A percentile compares a stretch with the other conserved stretches of the same genome.
These are phyloP conservation scores for Drosophila erecta DNA, from an alignment of 1,140 invertebrate species.

Conservation along the genomic window DNA sequence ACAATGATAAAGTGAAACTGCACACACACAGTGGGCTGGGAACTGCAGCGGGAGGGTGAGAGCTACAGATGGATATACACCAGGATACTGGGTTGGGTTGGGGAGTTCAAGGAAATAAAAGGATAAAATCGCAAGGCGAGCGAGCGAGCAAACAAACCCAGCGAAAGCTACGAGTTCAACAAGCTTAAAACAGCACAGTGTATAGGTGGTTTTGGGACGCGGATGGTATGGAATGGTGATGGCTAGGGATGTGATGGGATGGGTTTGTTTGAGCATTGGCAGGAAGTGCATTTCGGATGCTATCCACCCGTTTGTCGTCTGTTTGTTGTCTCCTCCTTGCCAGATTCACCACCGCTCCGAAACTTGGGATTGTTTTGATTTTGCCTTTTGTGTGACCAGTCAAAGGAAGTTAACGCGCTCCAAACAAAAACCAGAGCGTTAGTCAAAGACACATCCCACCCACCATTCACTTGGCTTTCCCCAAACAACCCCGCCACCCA, in stretches of 20 bases:
- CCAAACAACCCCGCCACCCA: background rate
- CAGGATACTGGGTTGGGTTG: background rate
- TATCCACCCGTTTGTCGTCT: constrained; percentile 14
- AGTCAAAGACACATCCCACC: constrained; percentile 32
- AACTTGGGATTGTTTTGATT: constrained; percentile 41
- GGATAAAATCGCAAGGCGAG: constrained; percentile 27
- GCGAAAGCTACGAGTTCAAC: constrained; percentile 53
- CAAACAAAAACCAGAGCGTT: constrained; percentile 40
- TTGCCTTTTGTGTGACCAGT: constrained; percentile 49
- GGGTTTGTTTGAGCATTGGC: constrained; percentile 16
- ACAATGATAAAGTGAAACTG: constrained; percentile 81
- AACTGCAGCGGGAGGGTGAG: background rate
- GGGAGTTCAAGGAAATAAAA: constrained; percentile 18
- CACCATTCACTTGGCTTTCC: background rate
- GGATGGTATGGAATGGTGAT: background rate
- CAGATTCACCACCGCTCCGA: background rate
- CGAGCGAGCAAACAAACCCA: constrained; percentile 19
- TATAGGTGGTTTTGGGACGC: constrained; percentile 1
- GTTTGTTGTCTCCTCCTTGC: background rate
- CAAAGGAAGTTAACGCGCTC: constrained; percentile 59
- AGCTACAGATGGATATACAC: constrained; percentile 28
- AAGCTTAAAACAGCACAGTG: constrained; percentile 47
- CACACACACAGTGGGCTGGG: constrained; percentile 44
- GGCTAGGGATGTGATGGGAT: no score
- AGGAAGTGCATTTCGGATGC: constrained; percentile 61